Evolutionary conservation across 2,113 vertebrate species (phyloP), one percentile per base, ranked within the genome.

Genomic region (Chaetorhynchus papuensis): DNA sequence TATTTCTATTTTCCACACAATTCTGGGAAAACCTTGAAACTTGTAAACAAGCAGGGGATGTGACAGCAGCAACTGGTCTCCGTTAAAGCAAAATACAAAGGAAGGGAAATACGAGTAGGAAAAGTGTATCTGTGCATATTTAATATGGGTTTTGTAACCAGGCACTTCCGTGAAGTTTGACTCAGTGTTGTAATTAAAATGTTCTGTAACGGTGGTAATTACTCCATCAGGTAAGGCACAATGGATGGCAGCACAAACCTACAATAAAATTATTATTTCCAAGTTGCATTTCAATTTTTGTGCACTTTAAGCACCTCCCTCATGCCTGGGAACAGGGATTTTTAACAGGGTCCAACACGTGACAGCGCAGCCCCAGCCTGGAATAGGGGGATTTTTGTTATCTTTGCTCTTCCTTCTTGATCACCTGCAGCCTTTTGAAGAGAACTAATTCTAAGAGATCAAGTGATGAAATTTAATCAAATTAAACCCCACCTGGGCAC

Each of bases 151-250:
- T 80, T 44, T 74, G 11, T 3, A 90, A 56, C 37, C 79, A 83
- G 79, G 68, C 64, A 35, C 87, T 63, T 63, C 37, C 52, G 30
- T 1, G 80, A 77, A 75, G 68, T 83, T 92, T 90, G 96, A 95
- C 30, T 95, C 96, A 92, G 22, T 22, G 75, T 69, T 69, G 94
- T 83, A 97, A 97, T 96, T 95, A 96, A 96, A 92, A 83, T 49
- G 76, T 93, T 86, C 92, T 90, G 85, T 78, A 94, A 94, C 1
- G 6, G 83, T 35, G 87, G 93, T 78, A 96, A 97, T 97, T 96
- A 95, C 68, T 79, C 42, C 94, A 95, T 96, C 96, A 96, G 90
- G 88, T 89, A 30, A 65, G 80, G 83, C 82, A 96, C 85, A 90
- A 93, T 49, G 92, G 63, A 78, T 70, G 59, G 57, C 68, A 52